Conservation (phyloP, 2,797 vertebrate species). For the Serranus cabrilla region DNA sequence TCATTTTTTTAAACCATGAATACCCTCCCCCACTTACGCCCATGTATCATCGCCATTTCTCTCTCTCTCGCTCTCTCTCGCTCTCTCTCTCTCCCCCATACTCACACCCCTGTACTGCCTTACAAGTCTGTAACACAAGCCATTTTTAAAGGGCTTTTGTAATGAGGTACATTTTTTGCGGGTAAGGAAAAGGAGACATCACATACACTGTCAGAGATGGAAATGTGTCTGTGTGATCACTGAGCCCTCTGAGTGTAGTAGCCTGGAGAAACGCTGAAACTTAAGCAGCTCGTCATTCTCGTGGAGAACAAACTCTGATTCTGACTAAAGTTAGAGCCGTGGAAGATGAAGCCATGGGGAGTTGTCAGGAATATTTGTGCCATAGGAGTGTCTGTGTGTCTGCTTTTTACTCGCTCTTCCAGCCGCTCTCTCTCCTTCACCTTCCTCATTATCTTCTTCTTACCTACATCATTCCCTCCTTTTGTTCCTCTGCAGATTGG, state of each 20-base stretch:
- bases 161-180: conserved; percentile 43
- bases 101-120: not conserved
- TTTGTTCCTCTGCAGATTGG: conserved; percentile 1
- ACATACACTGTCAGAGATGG: conserved; percentile 52
- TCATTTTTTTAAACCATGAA: not conserved
- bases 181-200: conserved; percentile 50
- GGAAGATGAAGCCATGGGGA: conserved; percentile 57
- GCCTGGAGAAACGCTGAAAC: conserved; percentile 64
- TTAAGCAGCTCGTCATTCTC: conserved; percentile 56
- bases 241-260: conserved; percentile 57
- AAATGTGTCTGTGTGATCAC: conserved; percentile 69
- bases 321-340: conserved; percentile 50
- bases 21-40: not conserved
- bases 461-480: not conserved
- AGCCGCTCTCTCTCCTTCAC: conserved; percentile 2
- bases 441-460: conserved; percentile 16
- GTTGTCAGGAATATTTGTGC: conserved; percentile 58
- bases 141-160: conserved; percentile 45
- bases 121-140: conserved; percentile 31
- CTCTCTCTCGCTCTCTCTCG: not conserved
- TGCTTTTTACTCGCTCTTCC: conserved; percentile 25
- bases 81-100: not conserved
- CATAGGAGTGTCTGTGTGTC: conserved; percentile 15
- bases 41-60: not conserved
- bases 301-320: conserved; percentile 42